Evolutionary conservation across 1,140 invertebrate genomes (phyloP).

Genomic region (Pygmarrhopalites habei): DNA sequence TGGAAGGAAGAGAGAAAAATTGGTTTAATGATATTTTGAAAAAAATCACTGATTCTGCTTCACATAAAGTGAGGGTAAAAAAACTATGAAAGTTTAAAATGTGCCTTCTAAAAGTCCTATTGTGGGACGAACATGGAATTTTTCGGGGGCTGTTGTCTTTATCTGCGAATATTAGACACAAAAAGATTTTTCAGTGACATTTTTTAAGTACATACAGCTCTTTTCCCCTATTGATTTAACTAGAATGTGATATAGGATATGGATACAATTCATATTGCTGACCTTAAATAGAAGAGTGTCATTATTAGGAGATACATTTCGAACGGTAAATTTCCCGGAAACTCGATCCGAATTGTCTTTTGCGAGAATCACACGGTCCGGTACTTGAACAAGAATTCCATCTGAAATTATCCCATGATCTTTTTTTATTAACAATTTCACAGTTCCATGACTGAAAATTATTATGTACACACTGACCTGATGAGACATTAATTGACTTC

Average conservation of each 20-base stretch:
- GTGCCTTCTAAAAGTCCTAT: slow-evolving; percentile 62
- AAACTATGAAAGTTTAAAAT: no score
- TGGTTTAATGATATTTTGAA: no score
- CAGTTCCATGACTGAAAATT: no score
- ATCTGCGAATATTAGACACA: slow-evolving; percentile 50
- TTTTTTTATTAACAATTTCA: no score
- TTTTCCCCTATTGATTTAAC: background rate
- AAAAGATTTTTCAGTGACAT: background rate
- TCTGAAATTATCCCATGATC: slow-evolving; percentile 1
- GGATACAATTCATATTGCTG: no score
- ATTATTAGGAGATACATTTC: background rate
- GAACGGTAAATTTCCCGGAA: background rate
- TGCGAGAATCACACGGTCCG: background rate
- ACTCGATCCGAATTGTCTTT: slow-evolving; percentile 5
- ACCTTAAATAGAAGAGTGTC: slow-evolving; percentile 13
- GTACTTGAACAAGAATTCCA: background rate
- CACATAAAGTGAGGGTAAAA: no score
- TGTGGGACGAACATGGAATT: slow-evolving; percentile 80
- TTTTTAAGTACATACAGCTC: background rate
- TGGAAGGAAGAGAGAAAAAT: no score
- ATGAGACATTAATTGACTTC: no score
- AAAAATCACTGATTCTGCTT: no score
- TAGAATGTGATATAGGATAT: no score
- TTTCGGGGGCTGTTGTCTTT: slow-evolving; percentile 75
- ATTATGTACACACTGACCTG: no score